phyloP scores from a whole-genome alignment of 2,797 vertebrate genomes.

The Liparis tanakae region DNA sequence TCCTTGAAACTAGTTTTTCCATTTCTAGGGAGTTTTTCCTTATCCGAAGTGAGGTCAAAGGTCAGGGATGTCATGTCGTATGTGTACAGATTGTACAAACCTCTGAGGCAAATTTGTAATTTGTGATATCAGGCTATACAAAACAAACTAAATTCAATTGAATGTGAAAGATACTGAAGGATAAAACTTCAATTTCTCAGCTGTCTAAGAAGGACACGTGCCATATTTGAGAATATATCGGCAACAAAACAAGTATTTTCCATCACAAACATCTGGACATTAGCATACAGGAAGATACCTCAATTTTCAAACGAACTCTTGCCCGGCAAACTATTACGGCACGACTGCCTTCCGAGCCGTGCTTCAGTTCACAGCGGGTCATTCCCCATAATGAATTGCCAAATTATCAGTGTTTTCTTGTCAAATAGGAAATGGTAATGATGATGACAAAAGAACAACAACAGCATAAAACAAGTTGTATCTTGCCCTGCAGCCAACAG shows the following conservation, averaged over 20 bases:
- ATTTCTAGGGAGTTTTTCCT: too few species aligned
- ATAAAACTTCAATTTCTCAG: slow-evolving; percentile 7
- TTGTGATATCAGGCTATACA: too few species aligned
- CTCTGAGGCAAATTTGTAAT: too few species aligned
- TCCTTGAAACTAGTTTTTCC: too few species aligned
- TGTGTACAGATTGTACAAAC: too few species aligned
- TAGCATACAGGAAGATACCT: slow-evolving; percentile 21
- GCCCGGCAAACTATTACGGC: slow-evolving; percentile 49
- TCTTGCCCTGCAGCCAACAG: slow-evolving; percentile 73
- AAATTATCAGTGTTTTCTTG: slow-evolving; percentile 77
- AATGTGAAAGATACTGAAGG: not conserved
- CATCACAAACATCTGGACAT: slow-evolving; percentile 18
- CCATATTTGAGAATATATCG: slow-evolving; percentile 9
- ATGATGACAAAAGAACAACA: slow-evolving; percentile 77
- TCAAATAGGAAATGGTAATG: slow-evolving; percentile 76
- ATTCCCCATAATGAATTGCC: slow-evolving; percentile 79
- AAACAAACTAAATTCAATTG: too few species aligned
- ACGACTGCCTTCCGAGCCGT: slow-evolving; percentile 29
- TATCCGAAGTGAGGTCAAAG: too few species aligned
- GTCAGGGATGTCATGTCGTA: too few species aligned
- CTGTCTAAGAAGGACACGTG: too few species aligned
- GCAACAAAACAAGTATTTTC: not conserved
- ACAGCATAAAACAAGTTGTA: slow-evolving; percentile 71
- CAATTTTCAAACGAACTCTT: slow-evolving; percentile 32
- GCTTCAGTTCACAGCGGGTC: slow-evolving; percentile 73